Evolutionary conservation across 1,140 invertebrate genomes (phyloP), one percentile per base, ranked within the genome.

Genomic region (Papilio dardanus): DNA sequence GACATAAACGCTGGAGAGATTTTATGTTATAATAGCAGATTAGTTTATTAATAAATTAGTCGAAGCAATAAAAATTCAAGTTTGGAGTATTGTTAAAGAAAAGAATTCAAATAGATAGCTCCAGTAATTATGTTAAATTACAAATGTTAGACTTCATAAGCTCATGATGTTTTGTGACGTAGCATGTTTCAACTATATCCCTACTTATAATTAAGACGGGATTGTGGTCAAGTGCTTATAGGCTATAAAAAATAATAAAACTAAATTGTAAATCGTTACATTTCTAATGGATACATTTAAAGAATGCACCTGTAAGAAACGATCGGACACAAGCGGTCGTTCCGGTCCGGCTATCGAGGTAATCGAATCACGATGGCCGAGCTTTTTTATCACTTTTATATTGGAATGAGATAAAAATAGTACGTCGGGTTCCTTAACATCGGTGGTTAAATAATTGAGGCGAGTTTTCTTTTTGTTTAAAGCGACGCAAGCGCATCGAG

Each of bases 361-460:
- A 84, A 86, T 86, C 83, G 83, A 86, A 83, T 83, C 80, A 81
- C 80, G 81, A 83, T 37, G 21, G 35, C 71, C 77, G 62, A 30
- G 21, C 71, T 78, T 83, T 81, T 83, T 81, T 80, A 76, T 74
- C 42, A 80, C 74, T 73, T 66, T 62, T 77, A 73, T 77, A 79
- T 75, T 66, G 79, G 76, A 77, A 76, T 75, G 76, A 78, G 77
- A 79, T 79, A 82, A 80, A 84, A 77, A 83, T 80, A 83, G 79
- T 79, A 73, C 24, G 79, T 81, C 24, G 54, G 54, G 82, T 81
- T 85, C 82, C 81, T 85, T 82, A 81, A 80, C 83, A 82, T 75
- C 79, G 76, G 33, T 69, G 73, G 79, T 83, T 84, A 86, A 85
- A 82, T 79, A 82, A 78, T 67, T 76, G 74, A 78, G 71, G 71